phyloP scores from a whole-genome alignment of 2,888 invertebrate genomes.

The Chloroclysta siterata region DNA sequence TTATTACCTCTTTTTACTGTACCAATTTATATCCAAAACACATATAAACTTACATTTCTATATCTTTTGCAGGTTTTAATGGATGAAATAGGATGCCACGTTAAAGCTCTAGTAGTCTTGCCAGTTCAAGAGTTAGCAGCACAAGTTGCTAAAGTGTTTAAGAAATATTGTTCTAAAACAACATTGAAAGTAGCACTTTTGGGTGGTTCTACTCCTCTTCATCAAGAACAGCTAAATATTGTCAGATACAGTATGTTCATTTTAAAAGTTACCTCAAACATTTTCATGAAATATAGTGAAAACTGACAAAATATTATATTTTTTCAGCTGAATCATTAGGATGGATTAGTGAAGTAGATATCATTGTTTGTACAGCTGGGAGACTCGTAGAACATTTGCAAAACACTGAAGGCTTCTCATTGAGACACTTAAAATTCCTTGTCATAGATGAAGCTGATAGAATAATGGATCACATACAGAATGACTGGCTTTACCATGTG shows the following conservation, averaged over 20 bases:
- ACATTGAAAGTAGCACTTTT: slow-evolving; percentile 89
- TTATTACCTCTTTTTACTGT: no score
- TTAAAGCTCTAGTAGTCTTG: slow-evolving; percentile 94
- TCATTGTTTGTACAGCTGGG: slow-evolving; percentile 97
- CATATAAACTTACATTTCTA: not conserved
- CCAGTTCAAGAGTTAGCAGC: slow-evolving; percentile 96
- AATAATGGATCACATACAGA: slow-evolving; percentile 95
- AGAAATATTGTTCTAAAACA: slow-evolving; percentile 87
- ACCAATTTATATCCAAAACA: no score
- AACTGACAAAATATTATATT: not conserved
- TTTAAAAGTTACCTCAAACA: not conserved
- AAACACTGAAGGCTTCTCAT: slow-evolving; percentile 90
- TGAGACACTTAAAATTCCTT: slow-evolving; percentile 89
- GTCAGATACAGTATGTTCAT: slow-evolving; percentile 75
- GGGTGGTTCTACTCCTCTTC: slow-evolving; percentile 88
- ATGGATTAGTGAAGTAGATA: slow-evolving; percentile 88
- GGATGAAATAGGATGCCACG: slow-evolving; percentile 85
- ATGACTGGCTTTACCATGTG: slow-evolving; percentile 95
- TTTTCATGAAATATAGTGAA: not conserved
- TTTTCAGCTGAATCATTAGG: slow-evolving; percentile 83
- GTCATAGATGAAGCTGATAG: slow-evolving; percentile 99
- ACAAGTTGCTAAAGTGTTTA: slow-evolving; percentile 94
- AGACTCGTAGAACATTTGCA: slow-evolving; percentile 96
- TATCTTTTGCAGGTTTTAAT: slow-evolving; percentile 79
- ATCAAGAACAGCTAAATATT: slow-evolving; percentile 88